phyloP scores from a whole-genome alignment of 2,113 vertebrate genomes.

The Peromyscus leucopus region DNA sequence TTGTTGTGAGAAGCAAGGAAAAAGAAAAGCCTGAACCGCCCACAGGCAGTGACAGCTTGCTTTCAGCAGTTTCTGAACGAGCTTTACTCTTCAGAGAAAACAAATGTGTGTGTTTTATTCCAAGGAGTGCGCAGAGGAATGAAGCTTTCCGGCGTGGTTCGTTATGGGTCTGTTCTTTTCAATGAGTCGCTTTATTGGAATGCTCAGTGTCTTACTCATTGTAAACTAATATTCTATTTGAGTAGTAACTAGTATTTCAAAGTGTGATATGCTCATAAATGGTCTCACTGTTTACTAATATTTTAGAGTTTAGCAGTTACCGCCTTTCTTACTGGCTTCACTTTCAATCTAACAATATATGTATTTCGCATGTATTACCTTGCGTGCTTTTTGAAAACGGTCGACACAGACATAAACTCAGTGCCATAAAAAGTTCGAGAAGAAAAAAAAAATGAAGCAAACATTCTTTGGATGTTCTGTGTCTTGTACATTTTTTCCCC shows the following conservation, averaged over 20 bases:
- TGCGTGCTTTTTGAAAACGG: neutral
- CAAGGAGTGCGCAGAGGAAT: neutral
- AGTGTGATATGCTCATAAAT: neutral
- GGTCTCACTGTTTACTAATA: neutral
- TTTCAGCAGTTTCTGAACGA: conserved; percentile 18
- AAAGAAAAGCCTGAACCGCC: neutral
- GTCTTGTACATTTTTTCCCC: neutral
- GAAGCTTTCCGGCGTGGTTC: accelerated
- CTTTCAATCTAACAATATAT: neutral
- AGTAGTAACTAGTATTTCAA: neutral
- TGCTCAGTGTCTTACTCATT: neutral
- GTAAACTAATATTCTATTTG: neutral
- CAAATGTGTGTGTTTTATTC: conserved; percentile 43
- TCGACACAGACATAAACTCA: neutral
- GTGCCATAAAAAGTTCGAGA: conserved; percentile 16
- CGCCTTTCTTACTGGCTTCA: neutral
- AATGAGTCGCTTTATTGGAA: neutral
- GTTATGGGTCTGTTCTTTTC: conserved; percentile 27
- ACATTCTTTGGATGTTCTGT: neutral
- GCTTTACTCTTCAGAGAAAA: conserved; percentile 46
- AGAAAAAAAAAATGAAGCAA: neutral
- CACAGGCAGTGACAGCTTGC: neutral
- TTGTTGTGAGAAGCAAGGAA: neutral
- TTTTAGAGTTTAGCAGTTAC: neutral
- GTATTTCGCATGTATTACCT: neutral